Base-by-base conservation (phyloP, 2,113 vertebrate genomes). In the Epinephelus lanceolatus region DNA sequence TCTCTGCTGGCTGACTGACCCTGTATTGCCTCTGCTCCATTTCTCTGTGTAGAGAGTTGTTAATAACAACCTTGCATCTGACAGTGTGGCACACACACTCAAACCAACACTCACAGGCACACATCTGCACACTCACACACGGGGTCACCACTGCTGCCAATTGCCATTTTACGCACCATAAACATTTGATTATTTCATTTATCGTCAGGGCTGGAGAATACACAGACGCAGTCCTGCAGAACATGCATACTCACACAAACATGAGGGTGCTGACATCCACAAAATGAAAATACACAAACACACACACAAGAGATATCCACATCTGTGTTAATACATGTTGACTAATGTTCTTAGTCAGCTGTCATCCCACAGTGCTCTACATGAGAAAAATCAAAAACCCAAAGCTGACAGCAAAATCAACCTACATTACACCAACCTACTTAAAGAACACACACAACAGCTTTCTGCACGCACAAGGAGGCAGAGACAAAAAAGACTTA, bases 111-210 rank as follows among this genome's bases (percentile, higher is more conserved):
- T 61, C 27, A 56, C 18, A 49, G 30, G 6, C 76, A 61, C 59
- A 69, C 49, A 6, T 30, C 23, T 52, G 49, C 56, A 73, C 62
- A 53, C 45, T 1, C n/a, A 7, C 49, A 81, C 53, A 42, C 51
- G n/a, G 59, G 71, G 65, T 86, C 85, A 83, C 76, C 80, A 85
- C 65, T 83, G 79, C 79, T 85, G 85, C 76, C 84, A 88, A 77
- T 33, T 85, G 76, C 84, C 69, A 86, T 91, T 87, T 91, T 83
- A 87, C 60, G 61, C 84, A 80, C 47, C 72, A 83, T 89, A 83
- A 91, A 84, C 76, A 83, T 85, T 83, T 83, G 84, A 89, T 89
- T 89, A 89, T 91, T 89, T 89, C 72, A 83, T 83, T 83, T 87
- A 81, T 83, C n/a, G 60, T 78, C 79, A 55, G 82, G 68, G 65